Conservation (phyloP, 2,888 invertebrate genomes). For the Amphipoea oculea region DNA sequence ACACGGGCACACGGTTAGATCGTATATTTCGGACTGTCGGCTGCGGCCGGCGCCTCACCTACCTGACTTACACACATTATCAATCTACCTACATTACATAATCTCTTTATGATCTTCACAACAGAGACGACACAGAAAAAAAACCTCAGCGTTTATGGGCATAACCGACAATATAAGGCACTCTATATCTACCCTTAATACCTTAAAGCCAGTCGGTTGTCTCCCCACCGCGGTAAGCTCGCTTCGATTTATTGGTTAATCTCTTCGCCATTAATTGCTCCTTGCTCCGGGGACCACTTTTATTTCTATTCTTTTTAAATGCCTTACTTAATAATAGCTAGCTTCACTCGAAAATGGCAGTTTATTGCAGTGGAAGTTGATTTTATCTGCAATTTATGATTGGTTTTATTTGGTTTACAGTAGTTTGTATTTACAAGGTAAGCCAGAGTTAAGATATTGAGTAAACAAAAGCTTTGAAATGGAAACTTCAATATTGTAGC, state of each 20-base stretch:
- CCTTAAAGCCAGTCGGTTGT: constrained; percentile 35
- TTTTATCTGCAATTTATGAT: constrained; percentile 62
- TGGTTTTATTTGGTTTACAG: constrained; percentile 65
- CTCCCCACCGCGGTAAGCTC: constrained; percentile 63
- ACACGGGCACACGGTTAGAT: too few species aligned
- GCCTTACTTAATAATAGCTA: constrained; percentile 74
- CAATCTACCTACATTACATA: too few species aligned
- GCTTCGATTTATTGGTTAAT: constrained; percentile 77
- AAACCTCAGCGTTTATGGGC: not conserved
- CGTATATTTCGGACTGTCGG: too few species aligned
- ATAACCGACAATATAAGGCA: not conserved
- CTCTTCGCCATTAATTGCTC: constrained; percentile 77
- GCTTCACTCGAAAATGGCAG: constrained; percentile 69
- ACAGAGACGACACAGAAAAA: not conserved
- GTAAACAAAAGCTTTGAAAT: constrained; percentile 8
- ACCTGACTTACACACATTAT: too few species aligned
- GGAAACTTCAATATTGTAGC: not conserved
- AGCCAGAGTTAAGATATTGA: not conserved
- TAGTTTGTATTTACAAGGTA: constrained; percentile 17
- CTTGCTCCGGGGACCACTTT: constrained; percentile 65
- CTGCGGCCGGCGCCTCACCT: too few species aligned
- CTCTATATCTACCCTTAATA: constrained; percentile 28
- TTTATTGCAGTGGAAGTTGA: constrained; percentile 72
- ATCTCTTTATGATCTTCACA: not conserved
- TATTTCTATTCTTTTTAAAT: constrained; percentile 76